Percentiles rank a stretch among this genome's conserved stretches.
These are phyloP conservation scores for Octodon degus DNA, from an alignment of 2,113 vertebrate species.

Conservation along the genomic window DNA sequence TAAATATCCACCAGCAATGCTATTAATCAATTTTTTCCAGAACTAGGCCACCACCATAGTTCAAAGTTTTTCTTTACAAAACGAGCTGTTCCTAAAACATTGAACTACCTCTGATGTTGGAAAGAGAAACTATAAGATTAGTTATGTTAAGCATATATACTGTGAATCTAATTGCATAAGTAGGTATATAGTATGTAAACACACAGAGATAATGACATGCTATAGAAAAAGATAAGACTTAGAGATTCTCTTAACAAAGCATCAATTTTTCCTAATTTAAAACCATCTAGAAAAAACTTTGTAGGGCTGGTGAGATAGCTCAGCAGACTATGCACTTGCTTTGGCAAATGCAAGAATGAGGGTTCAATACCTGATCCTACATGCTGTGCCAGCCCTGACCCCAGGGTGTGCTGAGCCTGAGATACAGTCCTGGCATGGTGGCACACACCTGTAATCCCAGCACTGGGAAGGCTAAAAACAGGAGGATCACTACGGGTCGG, in stretches of 20 bases:
- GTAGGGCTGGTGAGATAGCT: too few relatives aligned
- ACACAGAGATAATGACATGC: not conserved
- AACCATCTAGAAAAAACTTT: not conserved
- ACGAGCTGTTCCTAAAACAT: not conserved
- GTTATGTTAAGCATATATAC: not conserved
- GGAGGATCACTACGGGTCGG: too few relatives aligned
- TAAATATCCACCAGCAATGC: not conserved
- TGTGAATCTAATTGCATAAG: not conserved
- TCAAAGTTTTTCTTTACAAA: not conserved
- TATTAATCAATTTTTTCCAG: not conserved
- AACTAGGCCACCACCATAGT: not conserved
- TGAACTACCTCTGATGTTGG: not conserved
- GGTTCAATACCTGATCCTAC: too few relatives aligned
- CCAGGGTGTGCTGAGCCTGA: too few relatives aligned
- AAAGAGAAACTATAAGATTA: conserved; percentile 59
- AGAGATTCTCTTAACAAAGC: conserved; percentile 5
- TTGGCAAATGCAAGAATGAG: too few relatives aligned
- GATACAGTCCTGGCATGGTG: too few relatives aligned
- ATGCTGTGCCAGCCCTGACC: too few relatives aligned
- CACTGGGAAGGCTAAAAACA: too few relatives aligned
- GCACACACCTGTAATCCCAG: too few relatives aligned
- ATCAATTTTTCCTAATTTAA: conserved; percentile 56
- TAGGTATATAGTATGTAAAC: not conserved
- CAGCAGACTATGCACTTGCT: too few relatives aligned
- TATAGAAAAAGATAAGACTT: conserved; percentile 52